Conservation (phyloP, 2,797 vertebrate species). For the Tokudaia muenninki region DNA sequence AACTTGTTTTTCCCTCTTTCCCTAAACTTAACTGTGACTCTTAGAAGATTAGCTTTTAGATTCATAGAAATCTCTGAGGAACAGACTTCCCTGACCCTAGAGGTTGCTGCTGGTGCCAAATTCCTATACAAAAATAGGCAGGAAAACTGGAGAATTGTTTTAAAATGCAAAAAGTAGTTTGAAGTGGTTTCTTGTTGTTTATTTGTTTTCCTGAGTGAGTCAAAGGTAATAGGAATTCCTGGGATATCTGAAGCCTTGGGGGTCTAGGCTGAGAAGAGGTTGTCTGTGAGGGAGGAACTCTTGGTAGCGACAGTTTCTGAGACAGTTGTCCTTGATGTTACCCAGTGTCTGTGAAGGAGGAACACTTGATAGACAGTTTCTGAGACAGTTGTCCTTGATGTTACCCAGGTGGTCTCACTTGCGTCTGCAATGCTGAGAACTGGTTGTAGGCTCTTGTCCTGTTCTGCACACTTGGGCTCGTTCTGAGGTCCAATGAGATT, state of each 20-base stretch:
- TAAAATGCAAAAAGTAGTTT: conserved; percentile 67
- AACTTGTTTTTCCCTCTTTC: conserved; percentile 62
- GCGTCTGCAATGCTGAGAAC: conserved; percentile 6
- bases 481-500: conserved; percentile 1
- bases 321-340: conserved; percentile 37
- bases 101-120: conserved; percentile 43
- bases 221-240: conserved; percentile 60
- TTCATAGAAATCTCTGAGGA: conserved; percentile 71
- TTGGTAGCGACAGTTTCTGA: background rate
- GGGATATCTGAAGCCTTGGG: conserved; percentile 12
- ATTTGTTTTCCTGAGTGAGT: background rate
- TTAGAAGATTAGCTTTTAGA: conserved; percentile 62
- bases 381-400: conserved; percentile 38
- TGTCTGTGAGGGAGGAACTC: conserved; percentile 43
- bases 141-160: conserved; percentile 55
- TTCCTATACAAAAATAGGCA: conserved; percentile 50
- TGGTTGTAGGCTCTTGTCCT: background rate
- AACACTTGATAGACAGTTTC: background rate
- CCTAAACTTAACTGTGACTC: conserved; percentile 77
- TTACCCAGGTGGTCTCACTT: background rate
- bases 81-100: conserved; percentile 38
- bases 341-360: conserved; percentile 47
- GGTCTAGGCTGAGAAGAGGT: background rate
- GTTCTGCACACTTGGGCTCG: background rate
- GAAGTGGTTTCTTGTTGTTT: background rate